Conservation (phyloP, 2,797 vertebrate species). For the Muraenolepis orangiensis region DNA sequence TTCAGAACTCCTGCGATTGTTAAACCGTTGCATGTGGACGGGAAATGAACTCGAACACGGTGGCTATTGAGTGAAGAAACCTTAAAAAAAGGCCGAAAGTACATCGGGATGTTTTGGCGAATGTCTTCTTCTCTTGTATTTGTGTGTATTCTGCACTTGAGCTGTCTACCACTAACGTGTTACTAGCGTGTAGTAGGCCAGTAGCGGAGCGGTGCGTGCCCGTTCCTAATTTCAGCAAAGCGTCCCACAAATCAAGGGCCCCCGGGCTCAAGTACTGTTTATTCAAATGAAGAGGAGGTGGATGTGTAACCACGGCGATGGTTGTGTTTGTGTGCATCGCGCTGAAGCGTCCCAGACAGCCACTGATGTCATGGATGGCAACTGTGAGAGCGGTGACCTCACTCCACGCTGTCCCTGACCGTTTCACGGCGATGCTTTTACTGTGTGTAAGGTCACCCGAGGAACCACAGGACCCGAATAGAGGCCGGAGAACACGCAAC, state of each 20-base stretch:
- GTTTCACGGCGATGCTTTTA: too few species aligned
- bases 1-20: conserved; percentile 16
- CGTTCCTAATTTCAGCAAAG: not conserved
- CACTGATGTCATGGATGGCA: not conserved
- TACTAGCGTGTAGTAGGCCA: too few species aligned
- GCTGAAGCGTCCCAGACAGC: not conserved
- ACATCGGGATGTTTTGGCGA: not conserved
- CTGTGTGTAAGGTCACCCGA: too few species aligned
- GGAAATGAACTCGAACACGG: not conserved
- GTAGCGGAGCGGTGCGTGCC: too few species aligned
- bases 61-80: conserved; percentile 10
- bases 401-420: not conserved
- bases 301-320: too few species aligned
- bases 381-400: not conserved
- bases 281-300: too few species aligned
- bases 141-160: too few species aligned
- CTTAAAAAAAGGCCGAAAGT: not conserved
- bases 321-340: not conserved
- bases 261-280: too few species aligned
- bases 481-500: too few species aligned
- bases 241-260: not conserved
- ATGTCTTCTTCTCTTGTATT: too few species aligned
- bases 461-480: too few species aligned
- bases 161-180: too few species aligned
- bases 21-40: not conserved